Evolutionary conservation across 2,113 vertebrate genomes (phyloP), one percentile per base, ranked within the genome.

Genomic region (Peromyscus maniculatus): DNA sequence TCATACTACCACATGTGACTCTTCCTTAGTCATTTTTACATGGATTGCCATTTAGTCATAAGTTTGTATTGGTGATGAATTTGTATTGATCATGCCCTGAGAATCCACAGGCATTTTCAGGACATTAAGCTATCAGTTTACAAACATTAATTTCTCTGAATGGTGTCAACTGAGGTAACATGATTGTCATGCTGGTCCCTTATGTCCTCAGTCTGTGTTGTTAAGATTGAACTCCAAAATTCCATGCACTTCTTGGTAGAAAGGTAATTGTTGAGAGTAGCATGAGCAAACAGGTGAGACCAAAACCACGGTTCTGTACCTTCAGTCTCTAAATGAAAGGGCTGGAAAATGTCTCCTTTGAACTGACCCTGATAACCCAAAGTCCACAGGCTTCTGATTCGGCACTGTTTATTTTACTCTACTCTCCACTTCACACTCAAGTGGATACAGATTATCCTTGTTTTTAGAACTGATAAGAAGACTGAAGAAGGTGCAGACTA

Each of bases 61-160:
- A 88, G 21, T 93, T 89, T 94, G 59, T 89, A 52, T 83, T 87
- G 10, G 59, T 64, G 86, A 7, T 86, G 88, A 96, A 62, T 43
- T 82, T 87, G 92, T 96, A 96, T 79, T 87, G n/a, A 75, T 39
- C 62, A 78, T n/a, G 52, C 11, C 43, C 46, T 66, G 71, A 96
- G 96, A 89, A 93, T 46, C 7, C 5, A 11, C 9, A 92, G 46
- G 28, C 13, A 52, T 89, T 94, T 95, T 91, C 15, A 77, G 49
- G 89, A 78, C n/a, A 88, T 95, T 55, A 80, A 67, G 36, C 31
- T 72, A 88, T 52, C 13, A 75, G 55, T 55, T 97, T 96, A 79
- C n/a, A 95, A 83, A 93, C 93, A 96, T 82, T 87, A 79, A 89
- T 93, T 96, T 96, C 12, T 52, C 62, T 69, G 26, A 75, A 74